Percentiles rank a stretch among this genome's conserved stretches.
These are phyloP conservation scores for Tringa solitaria DNA, from an alignment of 2,113 vertebrate genomes.

Conservation along the genomic window DNA sequence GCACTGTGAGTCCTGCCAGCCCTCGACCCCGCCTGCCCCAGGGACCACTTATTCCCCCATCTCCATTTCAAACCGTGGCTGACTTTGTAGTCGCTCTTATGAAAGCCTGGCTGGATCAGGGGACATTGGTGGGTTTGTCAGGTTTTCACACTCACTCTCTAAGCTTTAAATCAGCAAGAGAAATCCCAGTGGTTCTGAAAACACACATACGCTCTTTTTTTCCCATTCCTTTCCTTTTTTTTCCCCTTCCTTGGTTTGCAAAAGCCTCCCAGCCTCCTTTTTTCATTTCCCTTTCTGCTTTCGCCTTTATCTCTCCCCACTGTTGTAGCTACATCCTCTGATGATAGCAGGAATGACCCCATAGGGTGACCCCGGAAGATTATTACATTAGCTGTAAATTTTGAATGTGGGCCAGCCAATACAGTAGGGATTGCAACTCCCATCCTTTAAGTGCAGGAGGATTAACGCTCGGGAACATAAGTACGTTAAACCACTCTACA, in stretches of 20 bases:
- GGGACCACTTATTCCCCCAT: not conserved
- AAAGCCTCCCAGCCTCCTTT: not conserved
- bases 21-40: rapidly evolving
- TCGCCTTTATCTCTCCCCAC: not conserved
- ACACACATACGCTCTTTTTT: not conserved
- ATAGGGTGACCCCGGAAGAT: not conserved
- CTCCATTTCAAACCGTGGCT: rapidly evolving
- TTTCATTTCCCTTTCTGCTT: slow-evolving; percentile 3
- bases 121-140: not conserved
- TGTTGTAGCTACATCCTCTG: slow-evolving; percentile 15
- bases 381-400: slow-evolving; percentile 47
- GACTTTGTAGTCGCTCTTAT: not conserved
- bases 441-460: slow-evolving; percentile 58
- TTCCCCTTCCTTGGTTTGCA: not conserved
- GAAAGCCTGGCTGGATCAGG: not conserved
- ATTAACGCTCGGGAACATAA: slow-evolving; percentile 28
- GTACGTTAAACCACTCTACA: slow-evolving; percentile 31
- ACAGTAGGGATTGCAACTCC: slow-evolving; percentile 30
- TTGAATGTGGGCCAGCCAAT: slow-evolving; percentile 20
- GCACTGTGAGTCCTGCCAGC: not conserved
- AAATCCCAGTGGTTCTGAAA: not conserved
- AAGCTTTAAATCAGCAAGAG: not conserved
- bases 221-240: not conserved
- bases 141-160: not conserved
- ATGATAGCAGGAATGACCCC: slow-evolving; percentile 36